phyloP scores from a whole-genome alignment of 2,888 invertebrate species.

The Rhimphoctona megacephalus region DNA sequence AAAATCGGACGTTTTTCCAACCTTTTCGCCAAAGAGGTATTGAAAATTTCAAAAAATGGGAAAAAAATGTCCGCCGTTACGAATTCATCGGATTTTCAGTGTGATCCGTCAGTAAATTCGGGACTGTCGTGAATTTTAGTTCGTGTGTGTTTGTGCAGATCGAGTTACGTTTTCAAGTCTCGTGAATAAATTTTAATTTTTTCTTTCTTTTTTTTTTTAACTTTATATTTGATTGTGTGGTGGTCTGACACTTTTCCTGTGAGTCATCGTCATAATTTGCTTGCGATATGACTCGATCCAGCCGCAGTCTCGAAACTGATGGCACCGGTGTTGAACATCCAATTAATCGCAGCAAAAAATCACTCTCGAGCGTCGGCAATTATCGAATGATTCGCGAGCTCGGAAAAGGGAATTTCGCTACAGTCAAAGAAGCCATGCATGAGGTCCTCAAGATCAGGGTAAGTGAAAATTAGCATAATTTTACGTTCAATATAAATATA shows the following conservation, averaged over 20 bases:
- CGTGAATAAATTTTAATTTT: constrained; percentile 9
- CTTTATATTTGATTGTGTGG: neutral
- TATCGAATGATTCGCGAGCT: constrained; percentile 90
- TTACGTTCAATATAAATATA: neutral
- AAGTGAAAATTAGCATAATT: neutral
- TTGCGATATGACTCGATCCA: constrained; percentile 67
- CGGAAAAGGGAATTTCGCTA: constrained; percentile 92
- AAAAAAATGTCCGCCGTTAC: neutral
- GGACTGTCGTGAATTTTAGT: neutral
- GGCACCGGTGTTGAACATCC: constrained; percentile 69
- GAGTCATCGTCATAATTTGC: constrained; percentile 7
- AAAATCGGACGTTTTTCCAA: constrained; percentile 1
- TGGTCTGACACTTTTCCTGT: constrained; percentile 22
- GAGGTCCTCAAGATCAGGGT: constrained; percentile 88
- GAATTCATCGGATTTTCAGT: neutral
- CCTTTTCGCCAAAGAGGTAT: neutral
- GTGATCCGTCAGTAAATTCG: constrained; percentile 8
- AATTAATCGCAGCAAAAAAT: constrained; percentile 68
- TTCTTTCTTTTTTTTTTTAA: constrained; percentile 18
- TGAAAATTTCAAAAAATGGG: neutral
- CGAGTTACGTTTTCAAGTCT: constrained; percentile 5
- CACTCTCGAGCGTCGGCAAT: constrained; percentile 88
- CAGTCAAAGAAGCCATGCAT: constrained; percentile 91
- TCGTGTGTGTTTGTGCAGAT: neutral
- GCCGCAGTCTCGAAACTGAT: constrained; percentile 69